A percentile compares a stretch with the other conserved stretches of the same genome.
These are phyloP conservation scores for Amblyornis subalaris DNA, from an alignment of 2,113 vertebrate species.

Conservation along the genomic window DNA sequence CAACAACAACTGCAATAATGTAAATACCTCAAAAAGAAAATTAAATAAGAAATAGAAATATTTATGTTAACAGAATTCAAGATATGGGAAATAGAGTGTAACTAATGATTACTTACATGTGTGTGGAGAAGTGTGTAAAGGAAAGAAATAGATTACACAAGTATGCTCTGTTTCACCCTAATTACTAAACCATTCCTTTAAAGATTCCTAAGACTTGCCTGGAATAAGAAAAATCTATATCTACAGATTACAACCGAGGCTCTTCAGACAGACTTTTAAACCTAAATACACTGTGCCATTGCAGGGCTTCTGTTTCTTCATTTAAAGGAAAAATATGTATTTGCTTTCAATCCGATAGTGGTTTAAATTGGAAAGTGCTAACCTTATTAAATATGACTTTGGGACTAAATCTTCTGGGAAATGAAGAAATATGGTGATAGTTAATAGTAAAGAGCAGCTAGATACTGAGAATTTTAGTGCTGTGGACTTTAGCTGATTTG, in stretches of 20 bases:
- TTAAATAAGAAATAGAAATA: not conserved
- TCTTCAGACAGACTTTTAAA: not conserved
- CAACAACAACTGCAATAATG: not conserved
- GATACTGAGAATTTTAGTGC: not conserved
- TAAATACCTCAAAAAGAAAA: not conserved
- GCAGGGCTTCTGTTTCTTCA: not conserved
- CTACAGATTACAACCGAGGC: not conserved
- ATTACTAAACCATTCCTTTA: not conserved
- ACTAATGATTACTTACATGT: not conserved
- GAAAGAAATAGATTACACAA: not conserved
- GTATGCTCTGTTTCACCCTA: not conserved
- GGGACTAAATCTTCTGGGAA: not conserved
- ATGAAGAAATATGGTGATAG: not conserved
- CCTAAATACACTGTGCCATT: not conserved
- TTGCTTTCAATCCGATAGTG: not conserved
- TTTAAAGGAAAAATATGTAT: not conserved
- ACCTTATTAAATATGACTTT: not conserved
- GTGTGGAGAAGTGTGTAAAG: not conserved
- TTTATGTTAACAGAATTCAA: not conserved
- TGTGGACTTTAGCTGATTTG: not conserved
- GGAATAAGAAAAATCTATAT: not conserved
- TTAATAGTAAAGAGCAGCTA: not conserved
- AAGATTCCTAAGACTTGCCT: not conserved
- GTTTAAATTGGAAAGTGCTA: not conserved
- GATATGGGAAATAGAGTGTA: not conserved